Base-by-base conservation (phyloP, 1,140 invertebrate genomes). In the Idris sp. region DNA sequence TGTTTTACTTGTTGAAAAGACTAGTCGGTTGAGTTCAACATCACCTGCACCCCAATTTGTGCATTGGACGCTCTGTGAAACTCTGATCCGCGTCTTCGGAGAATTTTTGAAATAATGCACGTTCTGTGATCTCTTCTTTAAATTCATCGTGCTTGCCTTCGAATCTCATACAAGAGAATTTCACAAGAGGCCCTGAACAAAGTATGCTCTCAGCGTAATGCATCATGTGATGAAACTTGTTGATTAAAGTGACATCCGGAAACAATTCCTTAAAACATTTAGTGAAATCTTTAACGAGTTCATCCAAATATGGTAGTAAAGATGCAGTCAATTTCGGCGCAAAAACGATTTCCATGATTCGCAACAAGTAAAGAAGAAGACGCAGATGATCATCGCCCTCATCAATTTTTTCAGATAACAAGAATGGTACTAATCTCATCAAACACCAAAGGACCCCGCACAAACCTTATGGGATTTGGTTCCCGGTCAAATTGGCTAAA, bases 301-400 rank as follows among this genome's bases (percentile, higher is more conserved):
- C 44, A 26, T 64, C 10, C 2, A 76, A 46, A 35, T 64, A 61
- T 4, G 33, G 9, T 25, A 77, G 49, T 0, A 33, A 19, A 35
- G 41, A 56, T 15, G 28, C 6, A 8, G 10, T 19, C 36, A 80
- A 40, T 56, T 58, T 72, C 14, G 78, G 78, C 5, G 79, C 76
- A 48, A 82, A 82, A 16, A 81, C 54, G 14, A 82, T 69, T 67
- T 79, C 76, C 76, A 81, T 82, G 19, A 82, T 75, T 40, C 72
- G 14, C 13, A 81, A 40, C 30, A 78, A 58, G 31, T 48, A 25
- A n/a, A 73, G 1, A 46, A 81, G 43, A 6, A 79, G 33, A 38
- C 30, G 5, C 78, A 81, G 68, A 13, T 79, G 16, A 26, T 35
- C 19, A 64, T 80, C 62, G 14, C 22, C 35, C 15, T 18, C 18